Evolutionary conservation across 2,113 vertebrate genomes (phyloP), one percentile per base, ranked within the genome.

Genomic region (Hipposideros armiger): DNA sequence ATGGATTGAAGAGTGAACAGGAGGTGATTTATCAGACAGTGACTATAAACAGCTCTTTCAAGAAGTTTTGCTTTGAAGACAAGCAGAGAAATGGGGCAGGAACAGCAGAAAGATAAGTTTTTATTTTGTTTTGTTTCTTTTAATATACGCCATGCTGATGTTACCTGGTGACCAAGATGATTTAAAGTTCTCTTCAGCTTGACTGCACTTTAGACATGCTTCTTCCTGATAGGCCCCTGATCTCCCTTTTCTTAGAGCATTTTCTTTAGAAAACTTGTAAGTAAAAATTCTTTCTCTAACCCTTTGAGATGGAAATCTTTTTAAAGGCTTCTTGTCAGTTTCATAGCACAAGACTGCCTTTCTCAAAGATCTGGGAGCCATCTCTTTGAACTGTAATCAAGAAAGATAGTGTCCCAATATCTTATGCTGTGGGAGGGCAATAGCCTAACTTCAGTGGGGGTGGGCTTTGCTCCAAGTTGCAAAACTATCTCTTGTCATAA

Each of bases 61-160:
- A 90, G 30, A 92, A 67, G 42, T 40, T 95, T 50, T 87, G 17
- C 32, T 60, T 17, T 45, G 76, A 87, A 82, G 56, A 91, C n/a
- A 84, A 70, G 74, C n/a, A 52, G 11, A 87, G n/a, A 52, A 78
- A 60, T 47, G 13, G 19, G n/a, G 7, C 4, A 82, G 11, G 11
- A 87, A 14, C 22, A 54, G 8, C 2, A 30, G 32, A 17, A 4
- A 32, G 42, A 67, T 11, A 20, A 4, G 4, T 32, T 30, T 45
- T 72, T 87, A 47, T 24, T 56, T 83, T 80, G 22, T 76, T 60
- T 91, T 45, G 10, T 56, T 47, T 69, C 11, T 81, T 81, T 86
- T 54, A 70, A 28, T 28, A 42, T 45, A 58, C 0, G 4, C 2
- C 22, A 72, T 9, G 19, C 11, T 66, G 13, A 45, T 42, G 14